These are phyloP conservation scores for Poicephalus meyeri DNA, from an alignment of 2,113 vertebrate genomes.

Conservation along the genomic window DNA sequence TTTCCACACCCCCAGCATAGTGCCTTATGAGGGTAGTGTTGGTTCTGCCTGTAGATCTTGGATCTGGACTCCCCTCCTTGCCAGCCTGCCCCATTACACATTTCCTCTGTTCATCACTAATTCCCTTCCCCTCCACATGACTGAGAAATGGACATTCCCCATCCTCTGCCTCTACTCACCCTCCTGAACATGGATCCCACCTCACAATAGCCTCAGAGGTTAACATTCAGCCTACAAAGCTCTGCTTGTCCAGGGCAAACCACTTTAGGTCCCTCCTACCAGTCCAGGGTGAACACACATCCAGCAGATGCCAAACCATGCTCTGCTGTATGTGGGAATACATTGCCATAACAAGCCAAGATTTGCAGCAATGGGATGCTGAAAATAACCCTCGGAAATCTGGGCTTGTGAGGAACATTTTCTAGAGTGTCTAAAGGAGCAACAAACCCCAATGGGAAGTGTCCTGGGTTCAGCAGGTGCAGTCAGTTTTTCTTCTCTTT, in stretches of 20 bases:
- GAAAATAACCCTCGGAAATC: neutral
- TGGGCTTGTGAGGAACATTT: neutral
- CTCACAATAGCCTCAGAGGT: neutral
- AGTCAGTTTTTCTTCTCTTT: no score
- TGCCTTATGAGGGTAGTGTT: neutral
- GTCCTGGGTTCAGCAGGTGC: no score
- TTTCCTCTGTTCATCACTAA: neutral
- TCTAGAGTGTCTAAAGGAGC: neutral
- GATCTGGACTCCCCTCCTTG: neutral
- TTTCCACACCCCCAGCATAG: neutral
- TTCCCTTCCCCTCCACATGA: neutral
- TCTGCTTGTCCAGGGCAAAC: neutral
- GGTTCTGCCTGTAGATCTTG: neutral
- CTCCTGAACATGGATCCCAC: neutral
- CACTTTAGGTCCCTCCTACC: neutral
- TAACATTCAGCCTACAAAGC: neutral
- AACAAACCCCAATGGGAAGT: neutral
- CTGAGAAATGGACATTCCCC: neutral
- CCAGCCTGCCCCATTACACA: neutral
- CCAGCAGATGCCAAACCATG: neutral
- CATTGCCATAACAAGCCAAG: neutral
- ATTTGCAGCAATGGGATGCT: neutral
- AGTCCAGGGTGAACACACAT: neutral
- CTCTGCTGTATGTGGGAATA: accelerated
- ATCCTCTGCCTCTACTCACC: neutral